Evolutionary conservation across 2,888 invertebrate genomes (phyloP).

Genomic region (Rhodophaea formosa): DNA sequence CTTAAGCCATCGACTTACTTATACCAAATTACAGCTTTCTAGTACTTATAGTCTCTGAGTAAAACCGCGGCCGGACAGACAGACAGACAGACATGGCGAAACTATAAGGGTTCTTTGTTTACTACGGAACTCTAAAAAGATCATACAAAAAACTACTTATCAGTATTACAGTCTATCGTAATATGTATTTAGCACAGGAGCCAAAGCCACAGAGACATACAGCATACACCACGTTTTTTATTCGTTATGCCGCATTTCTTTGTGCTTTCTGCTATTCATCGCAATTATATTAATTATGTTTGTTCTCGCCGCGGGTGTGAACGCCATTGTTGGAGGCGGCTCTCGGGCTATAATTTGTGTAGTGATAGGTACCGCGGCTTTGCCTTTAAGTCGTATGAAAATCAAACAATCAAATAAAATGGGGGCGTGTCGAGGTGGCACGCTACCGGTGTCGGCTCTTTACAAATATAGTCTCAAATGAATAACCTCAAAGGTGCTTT

Average conservation of each 20-base stretch:
- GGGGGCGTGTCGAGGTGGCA: neutral
- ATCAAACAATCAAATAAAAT: constrained; percentile 6
- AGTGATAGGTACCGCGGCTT: constrained; percentile 2
- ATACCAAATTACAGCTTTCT: no score
- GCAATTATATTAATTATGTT: constrained; percentile 46
- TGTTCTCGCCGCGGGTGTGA: constrained; percentile 27
- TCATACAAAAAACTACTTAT: no score
- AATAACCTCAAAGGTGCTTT: no score
- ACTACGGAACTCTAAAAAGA: no score
- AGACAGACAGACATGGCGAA: no score
- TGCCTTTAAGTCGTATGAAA: constrained; percentile 3
- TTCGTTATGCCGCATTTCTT: constrained; percentile 26
- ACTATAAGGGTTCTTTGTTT: no score
- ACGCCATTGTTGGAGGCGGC: constrained; percentile 4
- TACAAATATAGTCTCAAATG: no score
- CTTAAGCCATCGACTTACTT: no score
- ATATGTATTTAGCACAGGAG: neutral
- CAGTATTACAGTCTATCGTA: no score
- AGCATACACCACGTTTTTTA: constrained; percentile 9
- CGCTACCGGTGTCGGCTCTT: neutral
- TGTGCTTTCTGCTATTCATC: constrained; percentile 31
- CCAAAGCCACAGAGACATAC: neutral
- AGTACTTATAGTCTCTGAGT: no score
- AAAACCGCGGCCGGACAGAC: no score
- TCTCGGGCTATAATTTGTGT: constrained; percentile 6